Conservation (phyloP, 2,797 vertebrate species). For the Setipinna tenuifilis region DNA sequence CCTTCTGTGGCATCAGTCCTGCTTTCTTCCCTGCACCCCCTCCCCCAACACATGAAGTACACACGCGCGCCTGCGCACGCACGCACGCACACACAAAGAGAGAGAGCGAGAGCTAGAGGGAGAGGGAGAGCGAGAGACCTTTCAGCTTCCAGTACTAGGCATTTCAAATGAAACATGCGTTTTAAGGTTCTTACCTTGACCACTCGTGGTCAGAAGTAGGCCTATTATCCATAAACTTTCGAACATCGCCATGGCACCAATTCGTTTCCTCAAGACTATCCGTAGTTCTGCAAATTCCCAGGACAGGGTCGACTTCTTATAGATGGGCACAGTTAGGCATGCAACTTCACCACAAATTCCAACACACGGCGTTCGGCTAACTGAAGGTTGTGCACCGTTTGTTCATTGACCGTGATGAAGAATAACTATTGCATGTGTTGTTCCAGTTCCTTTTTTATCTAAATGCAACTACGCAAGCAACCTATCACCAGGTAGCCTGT, state of each 20-base stretch:
- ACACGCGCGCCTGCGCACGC: not conserved
- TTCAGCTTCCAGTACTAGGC: not conserved
- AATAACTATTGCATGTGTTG: not conserved
- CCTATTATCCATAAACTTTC: constrained; percentile 68
- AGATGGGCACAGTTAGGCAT: constrained; percentile 67
- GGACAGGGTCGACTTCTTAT: constrained; percentile 61
- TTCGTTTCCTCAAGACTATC: constrained; percentile 65
- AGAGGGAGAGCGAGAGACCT: not conserved
- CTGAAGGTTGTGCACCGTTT: not conserved
- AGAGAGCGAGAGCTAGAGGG: constrained; percentile 40
- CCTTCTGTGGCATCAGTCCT: not conserved
- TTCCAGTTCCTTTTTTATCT: not conserved
- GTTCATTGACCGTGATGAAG: not conserved
- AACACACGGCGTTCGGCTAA: constrained; percentile 36
- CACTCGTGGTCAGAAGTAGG: constrained; percentile 70
- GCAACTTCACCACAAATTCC: constrained; percentile 73
- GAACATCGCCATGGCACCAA: constrained; percentile 74
- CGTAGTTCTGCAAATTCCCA: constrained; percentile 58
- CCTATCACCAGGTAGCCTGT: constrained; percentile 11
- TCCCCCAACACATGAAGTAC: not conserved
- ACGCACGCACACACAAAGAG: constrained; percentile 38
- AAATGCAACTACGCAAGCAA: not conserved
- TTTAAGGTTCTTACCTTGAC: constrained; percentile 69
- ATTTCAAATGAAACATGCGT: not conserved
- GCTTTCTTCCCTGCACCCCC: constrained; percentile 7